These are phyloP conservation scores for Thaumatotibia leucotreta DNA, from an alignment of 1,140 invertebrate genomes.

Conservation along the genomic window DNA sequence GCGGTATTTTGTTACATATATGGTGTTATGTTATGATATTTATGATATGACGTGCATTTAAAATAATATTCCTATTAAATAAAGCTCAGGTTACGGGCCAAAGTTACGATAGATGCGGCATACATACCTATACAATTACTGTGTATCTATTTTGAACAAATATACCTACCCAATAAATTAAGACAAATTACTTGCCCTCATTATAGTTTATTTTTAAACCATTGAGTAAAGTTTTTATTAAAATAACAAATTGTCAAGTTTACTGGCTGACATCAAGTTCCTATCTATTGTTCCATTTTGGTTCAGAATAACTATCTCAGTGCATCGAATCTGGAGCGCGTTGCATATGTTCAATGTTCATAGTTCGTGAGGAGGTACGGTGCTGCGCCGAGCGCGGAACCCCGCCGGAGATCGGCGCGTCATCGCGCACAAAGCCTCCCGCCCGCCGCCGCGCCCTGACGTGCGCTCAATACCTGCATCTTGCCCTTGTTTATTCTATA, in stretches of 20 bases:
- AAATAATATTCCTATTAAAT: no score
- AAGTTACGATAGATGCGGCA: no score
- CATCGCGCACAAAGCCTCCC: slow-evolving; percentile 28
- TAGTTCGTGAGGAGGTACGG: background rate
- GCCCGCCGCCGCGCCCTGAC: slow-evolving; percentile 13
- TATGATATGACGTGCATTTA: no score
- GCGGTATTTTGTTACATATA: no score
- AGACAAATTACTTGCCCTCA: no score
- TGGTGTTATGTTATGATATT: no score
- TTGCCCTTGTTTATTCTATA: slow-evolving; percentile 36
- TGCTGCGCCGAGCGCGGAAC: slow-evolving; percentile 13
- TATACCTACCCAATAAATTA: no score
- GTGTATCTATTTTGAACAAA: no score
- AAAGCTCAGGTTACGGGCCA: no score
- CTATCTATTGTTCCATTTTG: background rate
- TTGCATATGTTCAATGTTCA: background rate
- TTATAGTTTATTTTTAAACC: background rate
- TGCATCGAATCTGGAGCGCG: background rate
- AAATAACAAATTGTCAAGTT: background rate
- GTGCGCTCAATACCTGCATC: slow-evolving; percentile 4
- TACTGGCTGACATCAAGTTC: background rate
- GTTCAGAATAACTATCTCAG: background rate
- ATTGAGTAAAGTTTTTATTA: background rate
- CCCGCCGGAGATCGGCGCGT: slow-evolving; percentile 19
- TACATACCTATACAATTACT: no score